These are phyloP conservation scores for Eupleurogrammus muticus DNA, from an alignment of 2,797 vertebrate species.

Conservation along the genomic window DNA sequence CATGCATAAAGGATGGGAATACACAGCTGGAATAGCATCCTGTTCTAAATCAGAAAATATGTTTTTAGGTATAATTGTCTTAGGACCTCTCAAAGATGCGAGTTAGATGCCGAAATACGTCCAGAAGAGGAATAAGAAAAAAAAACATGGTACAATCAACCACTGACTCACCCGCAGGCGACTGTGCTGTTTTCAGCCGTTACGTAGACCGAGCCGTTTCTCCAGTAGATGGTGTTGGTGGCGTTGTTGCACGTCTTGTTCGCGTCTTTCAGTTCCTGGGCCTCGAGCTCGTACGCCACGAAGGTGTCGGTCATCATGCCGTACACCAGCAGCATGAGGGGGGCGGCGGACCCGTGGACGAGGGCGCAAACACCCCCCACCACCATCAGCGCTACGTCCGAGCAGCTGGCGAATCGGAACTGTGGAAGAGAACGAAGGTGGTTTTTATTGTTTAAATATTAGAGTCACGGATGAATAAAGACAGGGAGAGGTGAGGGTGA, in stretches of 20 bases:
- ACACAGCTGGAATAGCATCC: too few species aligned
- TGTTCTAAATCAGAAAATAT: too few species aligned
- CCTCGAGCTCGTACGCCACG: slow-evolving; percentile 90
- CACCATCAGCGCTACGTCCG: slow-evolving; percentile 89
- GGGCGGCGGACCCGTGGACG: slow-evolving; percentile 88
- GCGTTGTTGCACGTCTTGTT: slow-evolving; percentile 89
- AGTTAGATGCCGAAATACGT: too few species aligned
- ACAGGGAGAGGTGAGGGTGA: background rate
- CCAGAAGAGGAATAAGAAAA: too few species aligned
- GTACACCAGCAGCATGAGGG: slow-evolving; percentile 90
- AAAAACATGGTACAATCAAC: too few species aligned
- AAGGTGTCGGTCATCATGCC: slow-evolving; percentile 93
- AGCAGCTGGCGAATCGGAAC: slow-evolving; percentile 91
- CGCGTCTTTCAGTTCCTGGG: slow-evolving; percentile 87
- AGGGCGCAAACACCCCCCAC: slow-evolving; percentile 89
- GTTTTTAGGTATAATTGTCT: too few species aligned
- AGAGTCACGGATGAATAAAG: too few species aligned
- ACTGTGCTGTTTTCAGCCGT: slow-evolving; percentile 68
- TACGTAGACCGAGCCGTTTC: slow-evolving; percentile 82
- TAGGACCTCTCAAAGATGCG: too few species aligned
- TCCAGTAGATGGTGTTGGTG: slow-evolving; percentile 89
- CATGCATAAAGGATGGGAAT: too few species aligned
- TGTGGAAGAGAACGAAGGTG: slow-evolving; percentile 51
- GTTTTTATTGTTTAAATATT: background rate
- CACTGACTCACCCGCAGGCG: slow-evolving; percentile 78